These are phyloP conservation scores for Hydropotes inermis DNA, from an alignment of 2,113 vertebrate genomes.

Conservation along the genomic window DNA sequence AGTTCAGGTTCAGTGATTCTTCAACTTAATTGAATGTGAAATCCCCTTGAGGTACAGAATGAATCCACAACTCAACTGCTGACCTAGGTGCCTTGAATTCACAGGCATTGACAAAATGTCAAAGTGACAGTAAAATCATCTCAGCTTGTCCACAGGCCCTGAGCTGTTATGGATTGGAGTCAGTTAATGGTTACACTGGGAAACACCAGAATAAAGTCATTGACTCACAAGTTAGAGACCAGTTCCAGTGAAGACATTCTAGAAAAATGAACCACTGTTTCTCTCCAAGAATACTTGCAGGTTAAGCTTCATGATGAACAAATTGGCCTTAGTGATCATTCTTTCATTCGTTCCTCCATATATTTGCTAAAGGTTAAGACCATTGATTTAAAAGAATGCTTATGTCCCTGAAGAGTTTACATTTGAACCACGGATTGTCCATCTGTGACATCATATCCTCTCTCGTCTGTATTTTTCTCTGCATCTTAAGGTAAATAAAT, in stretches of 20 bases:
- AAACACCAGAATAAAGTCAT: not conserved
- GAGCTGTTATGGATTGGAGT: not conserved
- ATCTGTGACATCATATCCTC: fast-evolving
- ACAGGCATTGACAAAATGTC: conserved; percentile 48
- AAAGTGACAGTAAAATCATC: conserved; percentile 32
- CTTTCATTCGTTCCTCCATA: not conserved
- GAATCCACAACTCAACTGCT: not conserved
- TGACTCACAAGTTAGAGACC: not conserved
- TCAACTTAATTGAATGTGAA: not conserved
- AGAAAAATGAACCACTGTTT: not conserved
- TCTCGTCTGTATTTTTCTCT: not conserved
- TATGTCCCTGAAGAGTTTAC: not conserved
- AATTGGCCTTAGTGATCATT: not conserved
- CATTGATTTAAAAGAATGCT: not conserved
- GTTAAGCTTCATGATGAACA: not conserved
- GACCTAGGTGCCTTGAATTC: not conserved
- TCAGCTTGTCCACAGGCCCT: not conserved
- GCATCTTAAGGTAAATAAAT: not conserved
- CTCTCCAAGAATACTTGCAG: not conserved
- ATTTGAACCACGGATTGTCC: not conserved
- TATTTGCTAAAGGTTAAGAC: not conserved
- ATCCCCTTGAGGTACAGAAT: not conserved
- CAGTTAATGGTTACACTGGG: not conserved
- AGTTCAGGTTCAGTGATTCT: conserved; percentile 9
- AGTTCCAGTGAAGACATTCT: not conserved